These are phyloP conservation scores for Pseudolaguvia tuberculata DNA, from an alignment of 2,113 vertebrate species.

Conservation along the genomic window DNA sequence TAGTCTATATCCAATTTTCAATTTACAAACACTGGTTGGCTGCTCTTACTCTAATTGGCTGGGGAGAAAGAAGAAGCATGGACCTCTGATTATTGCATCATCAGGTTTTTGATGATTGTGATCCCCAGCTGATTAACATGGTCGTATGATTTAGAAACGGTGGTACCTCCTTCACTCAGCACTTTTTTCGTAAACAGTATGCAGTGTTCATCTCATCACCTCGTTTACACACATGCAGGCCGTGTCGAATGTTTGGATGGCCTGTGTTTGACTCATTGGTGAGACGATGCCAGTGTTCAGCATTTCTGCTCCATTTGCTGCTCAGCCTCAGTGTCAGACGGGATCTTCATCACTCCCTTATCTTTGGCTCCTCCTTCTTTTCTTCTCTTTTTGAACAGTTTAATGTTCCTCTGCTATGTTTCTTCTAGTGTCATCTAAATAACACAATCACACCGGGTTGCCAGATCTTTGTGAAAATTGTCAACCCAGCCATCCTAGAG, in stretches of 20 bases:
- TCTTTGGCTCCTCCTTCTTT: slow-evolving; percentile 35
- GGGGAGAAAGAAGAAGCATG: not conserved
- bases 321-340: slow-evolving; percentile 46
- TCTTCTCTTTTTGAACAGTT: not conserved
- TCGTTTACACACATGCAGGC: slow-evolving; percentile 28
- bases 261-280: slow-evolving; percentile 55
- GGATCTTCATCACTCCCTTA: slow-evolving; percentile 47
- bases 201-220: slow-evolving; percentile 14
- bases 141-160: not conserved
- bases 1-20: too few species aligned
- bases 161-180: not conserved
- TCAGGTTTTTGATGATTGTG: too few species aligned
- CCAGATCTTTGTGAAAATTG: not conserved
- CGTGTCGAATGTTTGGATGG: slow-evolving; percentile 58
- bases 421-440: not conserved
- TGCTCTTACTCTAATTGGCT: not conserved
- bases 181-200: slow-evolving; percentile 4
- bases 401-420: not conserved
- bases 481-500: not conserved
- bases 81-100: too few species aligned
- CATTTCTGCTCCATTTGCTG: slow-evolving; percentile 51
- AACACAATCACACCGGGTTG: not conserved
- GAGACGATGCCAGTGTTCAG: slow-evolving; percentile 38
- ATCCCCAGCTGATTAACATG: too few species aligned
- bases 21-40: too few species aligned